Evolutionary conservation across 2,113 vertebrate genomes (phyloP).

Genomic region (Origma solitaria): DNA sequence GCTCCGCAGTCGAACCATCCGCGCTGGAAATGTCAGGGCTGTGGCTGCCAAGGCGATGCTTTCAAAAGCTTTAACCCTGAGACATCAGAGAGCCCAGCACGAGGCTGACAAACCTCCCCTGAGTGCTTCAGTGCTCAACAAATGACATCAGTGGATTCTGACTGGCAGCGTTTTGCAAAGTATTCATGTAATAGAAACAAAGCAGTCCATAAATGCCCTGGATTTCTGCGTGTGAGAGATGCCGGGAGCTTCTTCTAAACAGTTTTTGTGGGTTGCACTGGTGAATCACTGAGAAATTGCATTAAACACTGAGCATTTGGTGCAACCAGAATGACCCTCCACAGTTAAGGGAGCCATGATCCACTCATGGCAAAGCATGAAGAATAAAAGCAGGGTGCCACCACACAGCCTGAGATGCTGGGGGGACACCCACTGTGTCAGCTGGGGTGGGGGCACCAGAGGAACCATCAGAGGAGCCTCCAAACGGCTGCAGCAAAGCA

Average conservation of each 20-base stretch:
- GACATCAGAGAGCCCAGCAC: neutral
- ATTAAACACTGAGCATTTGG: neutral
- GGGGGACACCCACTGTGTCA: neutral
- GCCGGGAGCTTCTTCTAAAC: neutral
- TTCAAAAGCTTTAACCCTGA: neutral
- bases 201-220: neutral
- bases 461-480: neutral
- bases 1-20: accelerated
- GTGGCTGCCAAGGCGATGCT: neutral
- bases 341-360: accelerated
- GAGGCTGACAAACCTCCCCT: neutral
- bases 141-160: neutral
- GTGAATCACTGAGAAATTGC: neutral
- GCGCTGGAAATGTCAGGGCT: neutral
- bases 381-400: neutral
- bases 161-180: neutral
- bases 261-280: neutral
- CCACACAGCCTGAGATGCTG: accelerated
- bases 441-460: neutral
- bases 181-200: neutral
- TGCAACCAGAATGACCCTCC: neutral
- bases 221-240: neutral
- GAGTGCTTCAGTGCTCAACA: neutral
- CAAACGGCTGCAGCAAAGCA: neutral
- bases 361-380: neutral